These are phyloP conservation scores for Ciconia stormi DNA, from an alignment of 2,113 vertebrate species.

Conservation along the genomic window DNA sequence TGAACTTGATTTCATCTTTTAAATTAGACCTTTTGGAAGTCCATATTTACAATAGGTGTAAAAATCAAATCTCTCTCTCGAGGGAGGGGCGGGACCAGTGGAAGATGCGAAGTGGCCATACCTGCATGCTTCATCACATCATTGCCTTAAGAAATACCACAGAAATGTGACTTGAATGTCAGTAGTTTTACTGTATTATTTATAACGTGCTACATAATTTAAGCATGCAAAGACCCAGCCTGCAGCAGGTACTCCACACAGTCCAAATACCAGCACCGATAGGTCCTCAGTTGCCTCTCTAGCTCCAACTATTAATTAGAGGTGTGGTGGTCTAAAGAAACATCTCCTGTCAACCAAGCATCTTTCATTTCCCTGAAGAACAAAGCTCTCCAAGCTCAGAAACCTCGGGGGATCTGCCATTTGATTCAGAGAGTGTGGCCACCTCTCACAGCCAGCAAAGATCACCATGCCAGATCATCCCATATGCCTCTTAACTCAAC, in stretches of 20 bases:
- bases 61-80: background rate
- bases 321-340: background rate
- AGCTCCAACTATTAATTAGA: background rate
- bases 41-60: background rate
- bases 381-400: background rate
- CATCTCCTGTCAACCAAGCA: background rate
- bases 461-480: background rate
- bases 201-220: background rate
- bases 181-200: conserved; percentile 39
- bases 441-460: background rate
- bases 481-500: background rate
- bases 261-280: background rate
- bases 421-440: background rate
- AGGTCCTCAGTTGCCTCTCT: background rate
- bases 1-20: conserved; percentile 42
- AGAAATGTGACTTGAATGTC: conserved; percentile 32
- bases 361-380: background rate
- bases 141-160: conserved; percentile 21
- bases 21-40: conserved; percentile 32
- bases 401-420: background rate
- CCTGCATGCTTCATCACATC: background rate
- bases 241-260: background rate
- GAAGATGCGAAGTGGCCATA: background rate
- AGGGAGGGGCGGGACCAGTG: background rate
- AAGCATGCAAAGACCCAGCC: background rate